phyloP scores from a whole-genome alignment of 1,140 invertebrate species.

The Probaryconus sp. region DNA sequence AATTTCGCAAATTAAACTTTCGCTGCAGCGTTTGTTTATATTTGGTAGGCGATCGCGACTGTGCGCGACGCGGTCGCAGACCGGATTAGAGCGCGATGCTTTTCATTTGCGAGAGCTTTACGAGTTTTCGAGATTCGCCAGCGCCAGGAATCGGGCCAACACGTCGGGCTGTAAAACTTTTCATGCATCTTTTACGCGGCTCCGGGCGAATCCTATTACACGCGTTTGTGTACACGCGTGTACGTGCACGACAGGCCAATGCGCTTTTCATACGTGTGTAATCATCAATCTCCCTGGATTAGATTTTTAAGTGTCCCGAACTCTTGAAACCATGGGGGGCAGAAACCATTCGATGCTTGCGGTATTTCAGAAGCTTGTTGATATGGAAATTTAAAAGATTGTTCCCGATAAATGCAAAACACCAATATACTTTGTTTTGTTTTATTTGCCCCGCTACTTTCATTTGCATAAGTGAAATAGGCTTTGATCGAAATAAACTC shows the following conservation, averaged over 20 bases:
- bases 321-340: conserved; percentile 48
- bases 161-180: conserved; percentile 63
- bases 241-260: conserved; percentile 28
- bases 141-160: conserved; percentile 56
- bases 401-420: conserved; percentile 30
- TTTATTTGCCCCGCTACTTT: conserved; percentile 7
- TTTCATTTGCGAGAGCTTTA: conserved; percentile 77
- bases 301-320: conserved; percentile 59
- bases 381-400: conserved; percentile 54
- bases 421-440: conserved; percentile 3
- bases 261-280: conserved; percentile 62
- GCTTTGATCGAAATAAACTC: too few relatives aligned
- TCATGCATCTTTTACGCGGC: conserved; percentile 62
- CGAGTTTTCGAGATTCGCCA: conserved; percentile 75
- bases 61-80: conserved; percentile 51
- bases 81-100: conserved; percentile 69
- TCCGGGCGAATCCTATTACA: conserved; percentile 58
- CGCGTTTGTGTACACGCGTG: conserved; percentile 32
- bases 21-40: conserved; percentile 14
- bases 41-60: conserved; percentile 26
- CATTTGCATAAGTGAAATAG: neutral
- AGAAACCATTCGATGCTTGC: conserved; percentile 44
- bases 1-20: conserved; percentile 50
- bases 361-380: conserved; percentile 46
- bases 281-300: conserved; percentile 56